Evolutionary conservation across 2,888 invertebrate species (phyloP).

Genomic region (Colostygia pectinataria): DNA sequence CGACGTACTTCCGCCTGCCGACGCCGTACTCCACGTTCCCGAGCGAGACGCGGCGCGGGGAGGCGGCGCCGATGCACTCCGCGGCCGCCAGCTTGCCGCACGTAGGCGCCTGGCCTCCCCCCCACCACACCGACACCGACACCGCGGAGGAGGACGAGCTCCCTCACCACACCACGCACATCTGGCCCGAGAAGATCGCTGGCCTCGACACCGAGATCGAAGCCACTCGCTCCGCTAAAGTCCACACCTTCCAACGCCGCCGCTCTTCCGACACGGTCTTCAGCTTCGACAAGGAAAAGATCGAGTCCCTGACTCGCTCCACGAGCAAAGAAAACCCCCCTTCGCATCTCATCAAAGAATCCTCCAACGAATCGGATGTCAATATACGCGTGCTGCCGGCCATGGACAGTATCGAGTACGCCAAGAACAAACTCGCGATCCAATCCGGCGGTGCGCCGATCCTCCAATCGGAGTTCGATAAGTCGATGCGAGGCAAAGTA

Average conservation of each 20-base stretch:
- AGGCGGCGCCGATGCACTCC: conserved; percentile 84
- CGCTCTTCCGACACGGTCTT: conserved; percentile 89
- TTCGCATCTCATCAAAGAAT: conserved; percentile 73
- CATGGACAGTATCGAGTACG: conserved; percentile 82
- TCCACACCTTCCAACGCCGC: conserved; percentile 82
- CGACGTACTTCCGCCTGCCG: conserved; percentile 81
- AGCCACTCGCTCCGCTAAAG: conserved; percentile 68
- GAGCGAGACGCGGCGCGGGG: conserved; percentile 82
- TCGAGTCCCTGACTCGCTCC: conserved; percentile 86
- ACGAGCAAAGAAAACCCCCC: conserved; percentile 29
- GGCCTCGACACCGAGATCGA: conserved; percentile 80
- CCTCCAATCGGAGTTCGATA: conserved; percentile 85
- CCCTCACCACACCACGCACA: conserved; percentile 57
- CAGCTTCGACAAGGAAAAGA: conserved; percentile 89
- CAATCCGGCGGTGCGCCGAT: conserved; percentile 76
- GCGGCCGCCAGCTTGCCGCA: conserved; percentile 88
- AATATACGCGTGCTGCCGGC: conserved; percentile 75
- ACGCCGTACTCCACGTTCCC: conserved; percentile 85
- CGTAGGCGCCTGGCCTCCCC: conserved; percentile 78
- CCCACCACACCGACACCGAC: conserved; percentile 7
- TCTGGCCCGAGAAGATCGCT: conserved; percentile 82
- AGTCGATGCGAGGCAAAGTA: conserved; percentile 63
- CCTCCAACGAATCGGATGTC: conserved; percentile 79
- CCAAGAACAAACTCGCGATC: conserved; percentile 58
- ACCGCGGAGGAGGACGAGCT: conserved; percentile 80